Evolutionary conservation across 37 sponge, comb jelly and placozoan genomes (phyloP).

Genomic region (Sycon ciliatum): DNA sequence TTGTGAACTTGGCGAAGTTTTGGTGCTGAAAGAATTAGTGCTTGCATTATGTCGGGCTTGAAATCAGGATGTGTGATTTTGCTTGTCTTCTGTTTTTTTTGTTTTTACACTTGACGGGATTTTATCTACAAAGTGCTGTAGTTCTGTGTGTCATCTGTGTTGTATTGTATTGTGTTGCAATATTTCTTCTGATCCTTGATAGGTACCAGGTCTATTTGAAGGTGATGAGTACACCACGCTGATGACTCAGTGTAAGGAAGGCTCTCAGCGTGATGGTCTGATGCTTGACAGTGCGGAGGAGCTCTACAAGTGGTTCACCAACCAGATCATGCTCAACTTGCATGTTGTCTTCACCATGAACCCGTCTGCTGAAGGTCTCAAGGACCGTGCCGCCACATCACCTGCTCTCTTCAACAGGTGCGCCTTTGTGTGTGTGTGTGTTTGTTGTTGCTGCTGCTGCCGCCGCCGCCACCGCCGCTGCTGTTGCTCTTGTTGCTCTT

Average conservation of each 20-base stretch:
- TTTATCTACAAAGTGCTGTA: too few species aligned
- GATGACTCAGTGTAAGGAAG: constrained; percentile 97
- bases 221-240: constrained; percentile 88
- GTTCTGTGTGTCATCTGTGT: too few species aligned
- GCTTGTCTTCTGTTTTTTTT: too few species aligned
- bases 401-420: constrained; percentile 95
- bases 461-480: too few species aligned
- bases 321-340: constrained; percentile 82
- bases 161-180: too few species aligned
- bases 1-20: background rate
- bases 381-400: constrained; percentile 89
- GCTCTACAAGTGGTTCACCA: constrained; percentile 95
- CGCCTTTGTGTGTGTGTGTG: background rate
- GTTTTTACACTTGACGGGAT: too few species aligned
- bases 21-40: too few species aligned
- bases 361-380: constrained; percentile 91
- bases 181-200: constrained; percentile 1
- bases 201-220: constrained; percentile 96
- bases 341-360: constrained; percentile 99
- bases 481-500: too few species aligned
- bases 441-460: too few species aligned
- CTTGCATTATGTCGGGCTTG: too few species aligned
- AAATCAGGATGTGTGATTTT: too few species aligned
- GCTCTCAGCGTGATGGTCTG: constrained; percentile 82
- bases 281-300: constrained; percentile 91